Conservation (phyloP, 2,888 invertebrate species). For the Smittia sp. region DNA sequence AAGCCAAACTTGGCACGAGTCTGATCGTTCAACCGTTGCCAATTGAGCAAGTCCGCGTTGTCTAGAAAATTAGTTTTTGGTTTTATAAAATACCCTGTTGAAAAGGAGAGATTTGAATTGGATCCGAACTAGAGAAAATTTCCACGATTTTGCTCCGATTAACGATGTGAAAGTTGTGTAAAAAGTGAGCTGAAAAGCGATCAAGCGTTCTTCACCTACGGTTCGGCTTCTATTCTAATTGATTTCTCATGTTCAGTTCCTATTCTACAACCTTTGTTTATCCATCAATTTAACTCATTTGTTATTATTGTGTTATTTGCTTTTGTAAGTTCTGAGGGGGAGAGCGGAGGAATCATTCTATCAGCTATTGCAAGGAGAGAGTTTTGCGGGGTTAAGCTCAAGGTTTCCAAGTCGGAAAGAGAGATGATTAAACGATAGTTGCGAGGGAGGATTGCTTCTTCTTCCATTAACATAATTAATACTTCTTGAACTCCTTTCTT, state of each 20-base stretch:
- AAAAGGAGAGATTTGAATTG: constrained; percentile 1
- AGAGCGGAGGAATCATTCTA: not conserved
- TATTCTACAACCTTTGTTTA: not conserved
- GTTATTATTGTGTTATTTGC: constrained; percentile 8
- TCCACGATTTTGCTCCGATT: not conserved
- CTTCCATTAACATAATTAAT: not conserved
- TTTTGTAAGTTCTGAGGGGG: not conserved
- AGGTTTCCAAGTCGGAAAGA: not conserved
- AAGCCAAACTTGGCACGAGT: not conserved
- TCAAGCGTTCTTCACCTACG: not conserved
- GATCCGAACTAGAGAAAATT: not conserved
- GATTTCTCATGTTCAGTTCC: not conserved
- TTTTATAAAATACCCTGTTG: constrained; percentile 15
- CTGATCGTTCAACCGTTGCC: too few relatives aligned
- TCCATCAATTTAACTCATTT: not conserved
- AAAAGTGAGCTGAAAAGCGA: constrained; percentile 4
- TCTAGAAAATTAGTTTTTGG: not conserved
- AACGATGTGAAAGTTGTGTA: constrained; percentile 7
- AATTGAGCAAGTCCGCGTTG: not conserved
- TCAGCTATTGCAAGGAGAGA: not conserved
- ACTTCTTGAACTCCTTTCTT: constrained; percentile 6
- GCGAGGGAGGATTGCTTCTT: constrained; percentile 7
- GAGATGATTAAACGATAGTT: not conserved
- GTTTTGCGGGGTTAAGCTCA: constrained; percentile 1
- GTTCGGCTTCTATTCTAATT: not conserved